phyloP scores from a whole-genome alignment of 2,797 vertebrate genomes.

The Brachyalestes nurse region DNA sequence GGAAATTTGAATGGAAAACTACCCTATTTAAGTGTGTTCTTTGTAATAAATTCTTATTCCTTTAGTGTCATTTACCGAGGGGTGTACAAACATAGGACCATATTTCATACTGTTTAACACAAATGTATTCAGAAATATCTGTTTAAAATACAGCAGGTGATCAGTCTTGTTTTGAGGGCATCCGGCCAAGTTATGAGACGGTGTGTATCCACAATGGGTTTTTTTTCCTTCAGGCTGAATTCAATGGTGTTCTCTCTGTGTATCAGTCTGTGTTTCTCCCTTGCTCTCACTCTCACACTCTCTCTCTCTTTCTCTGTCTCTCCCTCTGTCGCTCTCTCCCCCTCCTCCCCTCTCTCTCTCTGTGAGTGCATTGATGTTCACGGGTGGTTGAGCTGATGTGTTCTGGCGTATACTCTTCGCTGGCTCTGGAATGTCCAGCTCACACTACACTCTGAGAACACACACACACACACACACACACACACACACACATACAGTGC shows the following conservation, averaged over 20 bases:
- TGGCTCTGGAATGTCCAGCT: slow-evolving; percentile 50
- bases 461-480: slow-evolving; percentile 35
- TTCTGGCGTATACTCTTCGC: slow-evolving; percentile 72
- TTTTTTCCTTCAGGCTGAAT: slow-evolving; percentile 41
- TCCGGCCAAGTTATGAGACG: neutral
- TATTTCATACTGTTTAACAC: neutral
- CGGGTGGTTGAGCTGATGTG: slow-evolving; percentile 73
- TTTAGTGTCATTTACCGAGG: too few relatives aligned
- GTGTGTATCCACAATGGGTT: slow-evolving; percentile 12
- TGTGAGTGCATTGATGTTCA: slow-evolving; percentile 71
- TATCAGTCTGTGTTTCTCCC: slow-evolving; percentile 27
- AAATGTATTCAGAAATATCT: neutral
- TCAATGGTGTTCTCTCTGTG: slow-evolving; percentile 27
- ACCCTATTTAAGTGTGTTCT: too few relatives aligned
- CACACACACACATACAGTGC: slow-evolving; percentile 19
- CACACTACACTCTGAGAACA: slow-evolving; percentile 30
- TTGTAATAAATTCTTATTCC: too few relatives aligned
- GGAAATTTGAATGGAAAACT: too few relatives aligned
- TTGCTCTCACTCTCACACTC: too few relatives aligned
- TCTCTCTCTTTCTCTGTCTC: slow-evolving; percentile 40
- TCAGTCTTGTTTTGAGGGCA: neutral
- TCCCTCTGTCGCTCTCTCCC: slow-evolving; percentile 43
- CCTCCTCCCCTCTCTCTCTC: slow-evolving; percentile 61
- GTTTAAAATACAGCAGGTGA: slow-evolving; percentile 17
- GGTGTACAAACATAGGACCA: too few relatives aligned